Conservation (phyloP, 1,140 invertebrate species). For the Brachionus paranguensis region DNA sequence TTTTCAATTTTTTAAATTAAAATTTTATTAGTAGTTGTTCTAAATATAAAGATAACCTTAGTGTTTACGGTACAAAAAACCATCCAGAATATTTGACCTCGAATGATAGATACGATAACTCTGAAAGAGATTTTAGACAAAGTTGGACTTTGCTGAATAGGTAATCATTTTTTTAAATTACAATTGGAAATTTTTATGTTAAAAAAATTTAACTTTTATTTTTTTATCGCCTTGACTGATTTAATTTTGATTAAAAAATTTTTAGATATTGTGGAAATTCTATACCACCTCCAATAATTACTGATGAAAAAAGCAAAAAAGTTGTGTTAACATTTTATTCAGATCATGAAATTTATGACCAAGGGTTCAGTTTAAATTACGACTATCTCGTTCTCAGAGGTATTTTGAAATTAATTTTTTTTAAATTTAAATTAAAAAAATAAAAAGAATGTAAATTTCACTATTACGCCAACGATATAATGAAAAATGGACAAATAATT, state of each 20-base stretch:
- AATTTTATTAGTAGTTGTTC: background rate
- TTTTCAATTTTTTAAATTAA: background rate
- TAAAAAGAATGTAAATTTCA: slow-evolving; percentile 5
- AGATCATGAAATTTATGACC: background rate
- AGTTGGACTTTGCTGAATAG: slow-evolving; percentile 11
- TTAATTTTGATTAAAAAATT: background rate
- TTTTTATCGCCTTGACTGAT: background rate
- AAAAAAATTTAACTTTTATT: too few species aligned
- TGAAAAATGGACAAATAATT: background rate
- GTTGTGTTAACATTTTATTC: slow-evolving; percentile 10
- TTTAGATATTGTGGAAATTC: slow-evolving; percentile 15
- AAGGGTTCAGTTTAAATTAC: background rate
- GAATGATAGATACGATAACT: background rate
- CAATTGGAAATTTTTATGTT: too few species aligned
- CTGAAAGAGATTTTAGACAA: background rate
- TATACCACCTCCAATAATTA: background rate
- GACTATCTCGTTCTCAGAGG: background rate
- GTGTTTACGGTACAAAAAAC: background rate
- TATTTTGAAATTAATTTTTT: background rate
- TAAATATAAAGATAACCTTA: background rate
- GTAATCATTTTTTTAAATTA: background rate
- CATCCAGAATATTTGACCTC: background rate
- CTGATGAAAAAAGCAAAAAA: slow-evolving; percentile 18
- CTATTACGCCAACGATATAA: background rate
- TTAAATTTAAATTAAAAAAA: background rate